Evolutionary conservation across 2,888 invertebrate genomes (phyloP).

Genomic region (Bombyx huttoni): DNA sequence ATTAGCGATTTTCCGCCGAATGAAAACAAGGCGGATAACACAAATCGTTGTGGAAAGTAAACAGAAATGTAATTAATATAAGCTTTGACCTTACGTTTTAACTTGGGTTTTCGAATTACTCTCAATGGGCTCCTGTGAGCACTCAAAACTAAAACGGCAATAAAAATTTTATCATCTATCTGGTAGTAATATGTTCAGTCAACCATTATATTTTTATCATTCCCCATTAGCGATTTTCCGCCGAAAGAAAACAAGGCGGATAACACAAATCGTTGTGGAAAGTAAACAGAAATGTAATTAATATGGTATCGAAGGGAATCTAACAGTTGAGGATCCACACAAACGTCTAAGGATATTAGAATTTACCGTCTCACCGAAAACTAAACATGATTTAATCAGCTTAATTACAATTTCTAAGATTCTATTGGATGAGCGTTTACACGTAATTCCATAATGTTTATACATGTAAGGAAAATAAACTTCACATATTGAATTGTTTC

Average conservation of each 20-base stretch:
- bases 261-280: background rate
- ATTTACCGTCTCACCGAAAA: constrained; percentile 1
- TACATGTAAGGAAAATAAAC: background rate
- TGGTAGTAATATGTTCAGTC: no score
- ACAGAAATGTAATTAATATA: background rate
- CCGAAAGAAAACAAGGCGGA: no score
- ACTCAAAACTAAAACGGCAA: no score
- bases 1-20: no score
- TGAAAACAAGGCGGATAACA: no score
- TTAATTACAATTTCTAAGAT: constrained; percentile 1
- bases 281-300: background rate
- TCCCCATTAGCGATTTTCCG: background rate
- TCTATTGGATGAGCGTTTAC: background rate
- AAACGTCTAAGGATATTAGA: constrained; percentile 1
- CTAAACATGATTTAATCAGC: background rate
- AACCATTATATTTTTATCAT: background rate
- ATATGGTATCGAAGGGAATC: background rate
- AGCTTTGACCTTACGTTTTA: no score
- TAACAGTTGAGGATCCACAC: background rate
- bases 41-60: background rate
- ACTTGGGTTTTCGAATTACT: no score
- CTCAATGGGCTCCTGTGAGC: no score
- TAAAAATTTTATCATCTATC: no score
- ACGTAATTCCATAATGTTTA: background rate
- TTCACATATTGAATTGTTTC: background rate